Conservation (phyloP, 2,797 vertebrate species). For the Gephyroberyx darwinii region DNA sequence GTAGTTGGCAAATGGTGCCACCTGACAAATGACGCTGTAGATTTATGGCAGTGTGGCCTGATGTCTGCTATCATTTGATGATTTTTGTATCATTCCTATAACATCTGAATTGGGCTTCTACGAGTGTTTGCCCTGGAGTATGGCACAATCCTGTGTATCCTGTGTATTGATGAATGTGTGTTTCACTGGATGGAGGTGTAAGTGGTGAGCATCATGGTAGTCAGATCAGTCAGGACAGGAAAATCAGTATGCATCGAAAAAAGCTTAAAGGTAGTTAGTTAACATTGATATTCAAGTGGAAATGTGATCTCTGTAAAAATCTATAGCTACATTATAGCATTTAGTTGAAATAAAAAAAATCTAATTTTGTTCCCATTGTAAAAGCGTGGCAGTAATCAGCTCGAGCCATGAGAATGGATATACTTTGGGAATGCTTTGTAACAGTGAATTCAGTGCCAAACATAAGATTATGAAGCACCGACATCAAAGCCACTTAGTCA, state of each 20-base stretch:
- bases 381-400: background rate
- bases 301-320: background rate
- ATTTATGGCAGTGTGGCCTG: no score
- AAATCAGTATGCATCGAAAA: background rate
- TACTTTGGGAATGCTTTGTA: background rate
- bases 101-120: no score
- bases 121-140: no score
- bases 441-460: background rate
- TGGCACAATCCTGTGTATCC: no score
- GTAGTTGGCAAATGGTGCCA: no score
- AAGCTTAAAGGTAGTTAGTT: background rate
- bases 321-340: background rate
- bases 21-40: no score
- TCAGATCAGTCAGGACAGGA: background rate
- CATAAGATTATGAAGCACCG: background rate
- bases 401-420: background rate
- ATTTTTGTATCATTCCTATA: no score
- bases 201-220: background rate
- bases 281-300: background rate
- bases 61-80: no score
- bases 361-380: no score
- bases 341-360: background rate
- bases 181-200: background rate
- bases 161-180: background rate
- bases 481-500: slow-evolving; percentile 3